These are phyloP conservation scores for Dicrostonyx torquatus DNA, from an alignment of 2,797 vertebrate species.

Conservation along the genomic window DNA sequence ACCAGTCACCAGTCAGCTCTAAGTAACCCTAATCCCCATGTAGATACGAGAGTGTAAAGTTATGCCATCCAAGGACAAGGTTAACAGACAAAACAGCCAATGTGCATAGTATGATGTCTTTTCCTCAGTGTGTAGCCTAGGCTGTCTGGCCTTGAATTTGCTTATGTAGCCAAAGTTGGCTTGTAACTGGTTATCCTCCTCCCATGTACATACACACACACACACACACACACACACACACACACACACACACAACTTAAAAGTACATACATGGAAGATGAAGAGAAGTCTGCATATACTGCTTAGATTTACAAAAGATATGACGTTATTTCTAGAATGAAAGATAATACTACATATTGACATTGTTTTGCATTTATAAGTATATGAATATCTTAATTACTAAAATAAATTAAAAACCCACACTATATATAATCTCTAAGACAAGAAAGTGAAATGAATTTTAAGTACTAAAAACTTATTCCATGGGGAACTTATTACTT, in stretches of 20 bases:
- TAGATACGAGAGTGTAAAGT: background rate
- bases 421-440: conserved; percentile 6
- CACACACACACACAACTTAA: background rate
- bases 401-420: background rate
- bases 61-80: background rate
- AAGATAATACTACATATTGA: background rate
- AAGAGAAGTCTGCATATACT: background rate
- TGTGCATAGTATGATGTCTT: background rate
- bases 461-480: conserved; percentile 36
- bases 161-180: background rate
- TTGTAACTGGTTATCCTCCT: background rate
- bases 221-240: background rate
- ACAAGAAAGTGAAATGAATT: conserved; percentile 15
- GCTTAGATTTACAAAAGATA: background rate
- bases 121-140: background rate
- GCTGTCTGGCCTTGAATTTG: background rate
- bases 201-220: background rate
- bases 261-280: background rate
- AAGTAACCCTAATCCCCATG: background rate
- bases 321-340: background rate
- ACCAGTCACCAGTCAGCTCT: background rate
- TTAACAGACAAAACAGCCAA: background rate
- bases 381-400: conserved; percentile 1
- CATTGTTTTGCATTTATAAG: background rate
- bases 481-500: conserved; percentile 37